phyloP scores from a whole-genome alignment of 2,888 invertebrate species.

The Pecten maximus region DNA sequence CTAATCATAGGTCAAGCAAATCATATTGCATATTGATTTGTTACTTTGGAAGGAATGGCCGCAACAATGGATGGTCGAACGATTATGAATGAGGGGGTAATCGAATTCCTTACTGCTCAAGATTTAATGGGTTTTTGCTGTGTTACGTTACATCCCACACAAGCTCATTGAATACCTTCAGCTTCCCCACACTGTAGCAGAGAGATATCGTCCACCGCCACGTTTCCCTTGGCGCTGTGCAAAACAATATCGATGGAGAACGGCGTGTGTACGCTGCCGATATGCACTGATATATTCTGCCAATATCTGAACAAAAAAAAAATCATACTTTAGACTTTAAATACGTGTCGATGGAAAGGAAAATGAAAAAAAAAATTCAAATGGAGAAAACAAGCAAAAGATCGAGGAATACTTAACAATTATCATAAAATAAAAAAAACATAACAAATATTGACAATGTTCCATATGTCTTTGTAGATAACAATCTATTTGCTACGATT shows the following conservation, averaged over 20 bases:
- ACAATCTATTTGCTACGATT: too few species aligned
- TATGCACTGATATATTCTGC: not conserved
- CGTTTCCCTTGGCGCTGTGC: not conserved
- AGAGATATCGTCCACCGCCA: not conserved
- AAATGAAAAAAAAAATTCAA: too few species aligned
- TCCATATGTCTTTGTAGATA: too few species aligned
- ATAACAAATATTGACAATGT: too few species aligned
- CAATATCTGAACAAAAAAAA: not conserved
- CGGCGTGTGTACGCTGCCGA: not conserved
- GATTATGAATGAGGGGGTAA: not conserved
- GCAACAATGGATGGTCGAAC: not conserved
- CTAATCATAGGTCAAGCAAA: too few species aligned
- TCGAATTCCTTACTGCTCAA: not conserved
- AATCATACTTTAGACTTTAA: not conserved
- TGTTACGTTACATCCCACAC: not conserved
- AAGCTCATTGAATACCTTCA: not conserved
- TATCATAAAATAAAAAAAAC: too few species aligned
- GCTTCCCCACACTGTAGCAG: not conserved
- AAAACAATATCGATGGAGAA: not conserved
- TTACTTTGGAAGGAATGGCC: not conserved
- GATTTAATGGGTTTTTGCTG: not conserved
- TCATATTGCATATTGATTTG: not conserved
- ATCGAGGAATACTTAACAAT: too few species aligned
- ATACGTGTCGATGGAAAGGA: too few species aligned
- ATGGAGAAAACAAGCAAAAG: too few species aligned